phyloP scores from a whole-genome alignment of 2,113 vertebrate genomes.

The Lamprologus speciosus region DNA sequence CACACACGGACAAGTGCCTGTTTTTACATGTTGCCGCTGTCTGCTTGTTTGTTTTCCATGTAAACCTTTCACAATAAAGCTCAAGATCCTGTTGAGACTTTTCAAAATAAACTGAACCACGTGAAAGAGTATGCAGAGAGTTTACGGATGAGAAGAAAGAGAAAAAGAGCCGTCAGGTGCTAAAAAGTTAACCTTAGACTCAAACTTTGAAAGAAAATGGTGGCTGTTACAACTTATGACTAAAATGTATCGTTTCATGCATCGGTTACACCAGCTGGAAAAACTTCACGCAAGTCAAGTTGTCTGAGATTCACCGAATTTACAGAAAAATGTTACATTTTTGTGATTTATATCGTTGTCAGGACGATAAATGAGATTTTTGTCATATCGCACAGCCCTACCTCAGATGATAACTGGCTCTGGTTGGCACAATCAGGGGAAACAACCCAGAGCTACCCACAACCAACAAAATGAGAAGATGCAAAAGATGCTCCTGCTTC shows the following conservation, averaged over 20 bases:
- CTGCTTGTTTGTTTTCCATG: background rate
- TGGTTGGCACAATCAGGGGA: background rate
- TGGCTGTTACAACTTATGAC: background rate
- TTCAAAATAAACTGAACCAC: background rate
- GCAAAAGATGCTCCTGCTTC: background rate
- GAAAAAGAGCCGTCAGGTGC: background rate
- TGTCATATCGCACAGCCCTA: background rate
- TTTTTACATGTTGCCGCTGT: background rate
- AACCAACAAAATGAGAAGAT: background rate
- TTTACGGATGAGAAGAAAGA: rapidly evolving
- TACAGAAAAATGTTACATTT: background rate
- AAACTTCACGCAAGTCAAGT: background rate
- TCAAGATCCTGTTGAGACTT: background rate
- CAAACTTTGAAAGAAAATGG: background rate
- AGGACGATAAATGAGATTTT: background rate
- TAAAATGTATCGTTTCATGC: background rate
- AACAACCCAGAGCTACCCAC: background rate
- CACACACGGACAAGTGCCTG: background rate
- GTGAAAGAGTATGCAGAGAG: background rate
- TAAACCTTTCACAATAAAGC: background rate
- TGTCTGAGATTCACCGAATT: rapidly evolving
- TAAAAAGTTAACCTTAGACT: background rate
- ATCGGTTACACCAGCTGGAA: background rate
- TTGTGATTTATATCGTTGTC: background rate
- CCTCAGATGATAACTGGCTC: background rate